phyloP scores from a whole-genome alignment of 2,113 vertebrate genomes.

The Brienomyrus brachyistius region DNA sequence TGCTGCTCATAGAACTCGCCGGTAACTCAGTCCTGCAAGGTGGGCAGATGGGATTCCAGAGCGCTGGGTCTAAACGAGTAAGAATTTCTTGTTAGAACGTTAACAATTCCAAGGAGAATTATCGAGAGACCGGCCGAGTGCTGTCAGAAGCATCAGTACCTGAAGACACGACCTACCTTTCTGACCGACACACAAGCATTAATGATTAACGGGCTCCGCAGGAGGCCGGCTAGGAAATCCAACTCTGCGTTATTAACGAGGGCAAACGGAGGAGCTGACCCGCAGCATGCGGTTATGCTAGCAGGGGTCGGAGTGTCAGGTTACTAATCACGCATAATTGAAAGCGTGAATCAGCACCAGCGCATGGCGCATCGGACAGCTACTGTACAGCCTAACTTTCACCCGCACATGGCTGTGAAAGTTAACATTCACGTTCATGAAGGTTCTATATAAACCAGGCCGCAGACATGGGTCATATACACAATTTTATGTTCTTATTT shows the following conservation, averaged over 20 bases:
- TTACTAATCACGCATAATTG: not conserved
- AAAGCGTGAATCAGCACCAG: not conserved
- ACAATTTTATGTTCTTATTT: conserved; percentile 53
- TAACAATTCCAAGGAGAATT: not conserved
- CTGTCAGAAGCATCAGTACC: conserved; percentile 27
- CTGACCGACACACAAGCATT: conserved; percentile 38
- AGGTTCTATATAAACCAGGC: not conserved
- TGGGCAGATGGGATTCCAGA: not conserved
- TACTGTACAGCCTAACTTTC: not conserved
- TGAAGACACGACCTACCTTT: conserved; percentile 33
- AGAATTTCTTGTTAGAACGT: not conserved
- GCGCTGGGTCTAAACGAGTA: not conserved
- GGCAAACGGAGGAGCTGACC: conserved; percentile 16
- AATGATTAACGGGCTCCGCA: conserved; percentile 50
- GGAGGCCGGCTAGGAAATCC: conserved; percentile 34
- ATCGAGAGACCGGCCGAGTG: not conserved
- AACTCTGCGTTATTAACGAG: conserved; percentile 31
- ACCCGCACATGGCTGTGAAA: not conserved
- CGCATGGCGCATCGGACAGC: not conserved
- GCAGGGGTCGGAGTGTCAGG: not conserved
- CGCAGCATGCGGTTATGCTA: not conserved
- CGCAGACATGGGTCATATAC: conserved; percentile 35
- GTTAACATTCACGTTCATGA: not conserved
- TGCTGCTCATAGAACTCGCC: not conserved
- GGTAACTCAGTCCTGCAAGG: not conserved